A percentile compares a stretch with the other conserved stretches of the same genome.
Conservation (phyloP, 2,797 vertebrate genomes). For the Cuniculus paca region DNA sequence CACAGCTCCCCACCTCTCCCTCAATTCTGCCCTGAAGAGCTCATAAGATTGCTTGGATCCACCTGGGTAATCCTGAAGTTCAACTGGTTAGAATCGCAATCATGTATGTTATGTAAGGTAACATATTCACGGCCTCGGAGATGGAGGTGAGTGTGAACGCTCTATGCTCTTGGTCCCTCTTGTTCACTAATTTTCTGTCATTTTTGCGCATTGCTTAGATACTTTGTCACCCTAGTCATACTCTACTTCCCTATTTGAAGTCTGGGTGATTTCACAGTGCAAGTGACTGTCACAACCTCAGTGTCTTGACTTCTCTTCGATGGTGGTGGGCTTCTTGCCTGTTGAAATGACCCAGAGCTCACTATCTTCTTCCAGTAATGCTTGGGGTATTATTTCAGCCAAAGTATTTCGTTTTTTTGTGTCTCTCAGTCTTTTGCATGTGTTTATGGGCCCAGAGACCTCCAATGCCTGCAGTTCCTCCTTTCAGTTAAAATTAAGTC, state of each 20-base stretch:
- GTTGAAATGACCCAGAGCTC: fast-evolving
- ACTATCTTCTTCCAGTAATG: too few relatives aligned
- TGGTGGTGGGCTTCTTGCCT: fast-evolving
- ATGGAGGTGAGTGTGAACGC: background rate
- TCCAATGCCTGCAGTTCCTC: background rate
- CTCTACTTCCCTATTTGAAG: background rate
- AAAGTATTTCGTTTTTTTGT: fast-evolving
- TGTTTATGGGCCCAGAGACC: background rate
- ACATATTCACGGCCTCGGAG: background rate
- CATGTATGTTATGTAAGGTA: background rate
- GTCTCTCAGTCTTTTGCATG: fast-evolving
- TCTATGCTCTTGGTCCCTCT: background rate
- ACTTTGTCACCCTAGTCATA: too few relatives aligned
- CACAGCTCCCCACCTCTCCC: background rate
- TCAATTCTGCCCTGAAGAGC: background rate
- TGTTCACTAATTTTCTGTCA: background rate
- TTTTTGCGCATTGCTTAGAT: background rate
- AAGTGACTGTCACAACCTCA: fast-evolving
- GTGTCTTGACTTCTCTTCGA: too few relatives aligned
- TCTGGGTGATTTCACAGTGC: background rate
- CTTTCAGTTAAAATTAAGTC: background rate
- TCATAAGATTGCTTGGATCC: background rate
- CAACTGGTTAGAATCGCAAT: background rate
- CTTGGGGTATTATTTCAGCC: too few relatives aligned
- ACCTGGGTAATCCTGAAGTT: background rate